A percentile compares a stretch with the other conserved stretches of the same genome.
phyloP scores from a whole-genome alignment of 1,140 invertebrate genomes.

The Drosophila takahashii region DNA sequence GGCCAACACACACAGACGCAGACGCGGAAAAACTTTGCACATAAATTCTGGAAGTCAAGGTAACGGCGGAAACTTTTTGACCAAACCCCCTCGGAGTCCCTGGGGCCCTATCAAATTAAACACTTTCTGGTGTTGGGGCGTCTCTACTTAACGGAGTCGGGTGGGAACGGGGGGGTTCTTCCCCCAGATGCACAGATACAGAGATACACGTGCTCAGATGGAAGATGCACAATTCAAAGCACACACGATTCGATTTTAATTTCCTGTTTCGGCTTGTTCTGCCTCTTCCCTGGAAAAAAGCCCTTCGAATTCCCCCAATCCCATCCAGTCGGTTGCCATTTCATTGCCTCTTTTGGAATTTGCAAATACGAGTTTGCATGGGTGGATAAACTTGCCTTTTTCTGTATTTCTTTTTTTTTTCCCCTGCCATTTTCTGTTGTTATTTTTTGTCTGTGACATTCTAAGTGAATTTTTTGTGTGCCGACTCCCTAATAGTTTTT shows the following conservation, averaged over 20 bases:
- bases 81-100: slow-evolving; percentile 38
- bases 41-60: slow-evolving; percentile 79
- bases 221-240: slow-evolving; percentile 33
- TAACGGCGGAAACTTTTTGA: slow-evolving; percentile 73
- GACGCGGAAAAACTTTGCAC: slow-evolving; percentile 63
- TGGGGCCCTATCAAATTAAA: slow-evolving; percentile 69
- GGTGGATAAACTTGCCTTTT: slow-evolving; percentile 24
- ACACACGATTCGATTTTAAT: slow-evolving; percentile 73
- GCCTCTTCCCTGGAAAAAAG: neutral
- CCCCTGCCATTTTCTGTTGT: slow-evolving; percentile 11
- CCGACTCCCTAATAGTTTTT: slow-evolving; percentile 66
- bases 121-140: slow-evolving; percentile 51
- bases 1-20: slow-evolving; percentile 24
- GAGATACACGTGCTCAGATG: slow-evolving; percentile 18
- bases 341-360: slow-evolving; percentile 53
- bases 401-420: slow-evolving; percentile 9
- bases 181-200: slow-evolving; percentile 18
- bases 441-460: slow-evolving; percentile 51
- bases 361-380: slow-evolving; percentile 51
- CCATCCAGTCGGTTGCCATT: slow-evolving; percentile 20
- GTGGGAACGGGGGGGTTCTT: neutral
- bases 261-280: slow-evolving; percentile 67
- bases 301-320: slow-evolving; percentile 8
- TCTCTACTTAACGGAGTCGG: slow-evolving; percentile 57
- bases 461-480: slow-evolving; percentile 56